These are phyloP conservation scores for Parnassius smintheus DNA, from an alignment of 2,888 invertebrate genomes.

Conservation along the genomic window DNA sequence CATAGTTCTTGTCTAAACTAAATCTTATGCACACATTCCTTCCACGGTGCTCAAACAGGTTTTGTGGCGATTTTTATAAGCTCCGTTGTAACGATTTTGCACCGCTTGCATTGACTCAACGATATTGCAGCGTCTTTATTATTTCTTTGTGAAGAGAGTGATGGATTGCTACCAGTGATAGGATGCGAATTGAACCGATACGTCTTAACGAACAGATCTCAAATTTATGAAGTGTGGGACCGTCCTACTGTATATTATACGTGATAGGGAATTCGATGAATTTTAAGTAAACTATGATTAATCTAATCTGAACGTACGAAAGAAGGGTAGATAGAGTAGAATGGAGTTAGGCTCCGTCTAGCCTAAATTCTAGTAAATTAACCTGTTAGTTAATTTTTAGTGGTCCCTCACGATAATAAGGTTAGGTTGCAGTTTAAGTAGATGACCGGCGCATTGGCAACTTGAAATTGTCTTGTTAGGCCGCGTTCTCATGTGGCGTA, in stretches of 20 bases:
- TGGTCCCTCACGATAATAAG: constrained; percentile 59
- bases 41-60: constrained; percentile 84
- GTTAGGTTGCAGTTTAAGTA: constrained; percentile 50
- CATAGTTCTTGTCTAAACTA: constrained; percentile 44
- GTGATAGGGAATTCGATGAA: constrained; percentile 66
- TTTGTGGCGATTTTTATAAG: constrained; percentile 20
- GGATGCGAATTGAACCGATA: constrained; percentile 58
- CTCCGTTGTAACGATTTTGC: constrained; percentile 5
- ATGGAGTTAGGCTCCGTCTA: constrained; percentile 62
- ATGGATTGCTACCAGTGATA: constrained; percentile 59
- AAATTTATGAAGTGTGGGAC: constrained; percentile 75
- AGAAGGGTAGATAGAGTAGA: constrained; percentile 49
- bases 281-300: constrained; percentile 44
- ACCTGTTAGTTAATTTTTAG: constrained; percentile 65
- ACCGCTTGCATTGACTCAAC: constrained; percentile 24
- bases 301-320: constrained; percentile 28
- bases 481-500: no score
- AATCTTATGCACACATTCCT: constrained; percentile 83
- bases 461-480: constrained; percentile 37
- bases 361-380: constrained; percentile 69
- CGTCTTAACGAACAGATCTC: constrained; percentile 63
- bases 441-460: constrained; percentile 63
- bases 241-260: constrained; percentile 74
- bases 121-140: constrained; percentile 28
- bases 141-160: constrained; percentile 33